Percentiles rank a stretch among this genome's conserved stretches.
These are phyloP conservation scores for Limnephilus marmoratus DNA, from an alignment of 2,888 invertebrate species.

Conservation along the genomic window DNA sequence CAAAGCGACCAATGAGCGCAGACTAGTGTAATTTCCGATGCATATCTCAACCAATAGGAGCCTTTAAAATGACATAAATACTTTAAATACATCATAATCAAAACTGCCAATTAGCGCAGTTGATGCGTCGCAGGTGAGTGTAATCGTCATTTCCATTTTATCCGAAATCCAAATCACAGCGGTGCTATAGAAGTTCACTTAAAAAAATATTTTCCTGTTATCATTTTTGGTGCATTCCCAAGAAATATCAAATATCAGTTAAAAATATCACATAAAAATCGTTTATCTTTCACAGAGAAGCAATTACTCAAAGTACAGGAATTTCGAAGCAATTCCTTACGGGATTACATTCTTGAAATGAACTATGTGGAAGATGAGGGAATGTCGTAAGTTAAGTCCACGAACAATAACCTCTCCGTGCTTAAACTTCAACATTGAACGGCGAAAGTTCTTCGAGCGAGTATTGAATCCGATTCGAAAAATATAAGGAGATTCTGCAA, in stretches of 20 bases:
- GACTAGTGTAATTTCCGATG: too few species aligned
- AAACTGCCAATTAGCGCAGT: too few species aligned
- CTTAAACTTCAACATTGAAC: slow-evolving; percentile 1
- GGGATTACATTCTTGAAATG: background rate
- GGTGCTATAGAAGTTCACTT: too few species aligned
- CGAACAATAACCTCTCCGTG: background rate
- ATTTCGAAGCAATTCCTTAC: background rate
- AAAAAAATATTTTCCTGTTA: too few species aligned
- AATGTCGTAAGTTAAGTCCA: slow-evolving; percentile 3
- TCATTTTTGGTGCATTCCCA: background rate
- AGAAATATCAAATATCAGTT: background rate
- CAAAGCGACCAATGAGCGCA: too few species aligned
- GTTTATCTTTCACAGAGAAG: background rate
- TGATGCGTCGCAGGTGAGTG: too few species aligned
- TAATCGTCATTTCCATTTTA: too few species aligned
- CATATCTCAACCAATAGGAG: too few species aligned
- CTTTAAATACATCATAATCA: too few species aligned
- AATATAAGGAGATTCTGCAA: background rate
- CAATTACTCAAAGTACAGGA: background rate
- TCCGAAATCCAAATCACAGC: too few species aligned
- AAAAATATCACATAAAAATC: background rate
- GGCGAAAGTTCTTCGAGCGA: background rate
- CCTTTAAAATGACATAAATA: too few species aligned
- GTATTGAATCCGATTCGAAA: background rate
- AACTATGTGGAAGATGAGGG: background rate